phyloP scores from a whole-genome alignment of 37 sponge, comb jelly and placozoan species.

The Chondrilla cf. caribensis region DNA sequence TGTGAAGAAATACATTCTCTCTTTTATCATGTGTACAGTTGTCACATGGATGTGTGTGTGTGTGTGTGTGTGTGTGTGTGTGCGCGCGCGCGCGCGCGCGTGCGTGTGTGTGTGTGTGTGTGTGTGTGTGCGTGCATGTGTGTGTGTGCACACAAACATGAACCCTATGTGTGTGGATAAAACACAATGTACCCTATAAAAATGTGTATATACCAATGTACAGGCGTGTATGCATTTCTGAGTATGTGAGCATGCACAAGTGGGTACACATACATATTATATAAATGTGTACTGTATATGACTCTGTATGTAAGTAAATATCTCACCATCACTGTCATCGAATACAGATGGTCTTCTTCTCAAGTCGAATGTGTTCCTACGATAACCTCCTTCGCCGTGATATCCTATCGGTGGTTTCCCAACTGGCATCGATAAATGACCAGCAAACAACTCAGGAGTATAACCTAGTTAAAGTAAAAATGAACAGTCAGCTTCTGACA shows the following conservation, averaged over 20 bases:
- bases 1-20: no score
- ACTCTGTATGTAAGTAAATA: not conserved
- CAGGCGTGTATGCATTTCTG: no score
- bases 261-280: no score
- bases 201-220: not conserved
- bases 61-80: not conserved
- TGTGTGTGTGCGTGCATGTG: no score
- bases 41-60: not conserved
- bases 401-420: slow-evolving; percentile 46
- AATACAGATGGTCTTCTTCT: slow-evolving; percentile 55
- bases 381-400: slow-evolving; percentile 68
- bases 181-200: no score
- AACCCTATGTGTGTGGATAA: no score
- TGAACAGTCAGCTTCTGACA: not conserved
- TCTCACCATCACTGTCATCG: slow-evolving; percentile 33
- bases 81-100: no score
- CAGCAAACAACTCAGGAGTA: slow-evolving; percentile 55
- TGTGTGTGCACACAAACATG: no score
- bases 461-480: slow-evolving; percentile 41
- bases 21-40: no score
- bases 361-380: slow-evolving; percentile 72
- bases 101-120: no score
- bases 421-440: slow-evolving; percentile 56
- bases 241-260: not conserved
- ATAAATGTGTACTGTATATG: not conserved